phyloP scores from a whole-genome alignment of 2,888 invertebrate species.

The Silvanus unidentatus region DNA sequence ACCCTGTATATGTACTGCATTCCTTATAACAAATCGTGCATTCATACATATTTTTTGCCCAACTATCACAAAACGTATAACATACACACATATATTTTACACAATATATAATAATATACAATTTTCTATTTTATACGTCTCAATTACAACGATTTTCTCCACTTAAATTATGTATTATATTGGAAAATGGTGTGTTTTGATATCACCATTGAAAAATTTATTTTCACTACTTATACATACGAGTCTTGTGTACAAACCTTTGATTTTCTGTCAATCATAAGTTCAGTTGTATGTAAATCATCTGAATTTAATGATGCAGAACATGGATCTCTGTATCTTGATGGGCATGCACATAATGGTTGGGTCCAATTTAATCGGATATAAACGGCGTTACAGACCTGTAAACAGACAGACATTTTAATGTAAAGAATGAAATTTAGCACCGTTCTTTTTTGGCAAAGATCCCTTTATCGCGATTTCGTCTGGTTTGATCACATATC shows the following conservation, averaged over 20 bases:
- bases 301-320: conserved; percentile 85
- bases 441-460: no score
- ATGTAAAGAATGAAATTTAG: no score
- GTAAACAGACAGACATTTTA: not conserved
- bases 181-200: not conserved
- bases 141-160: no score
- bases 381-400: conserved; percentile 91
- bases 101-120: no score
- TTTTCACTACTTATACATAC: no score
- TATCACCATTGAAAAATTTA: not conserved
- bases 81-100: no score
- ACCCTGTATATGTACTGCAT: not conserved
- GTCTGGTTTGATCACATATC: no score
- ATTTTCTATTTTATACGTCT: no score
- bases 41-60: not conserved
- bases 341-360: conserved; percentile 86
- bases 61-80: not conserved
- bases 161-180: not conserved
- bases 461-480: no score
- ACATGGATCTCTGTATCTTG: conserved; percentile 83
- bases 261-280: conserved; percentile 77
- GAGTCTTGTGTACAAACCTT: conserved; percentile 55
- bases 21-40: conserved; percentile 1
- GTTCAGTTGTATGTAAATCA: conserved; percentile 86
- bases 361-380: conserved; percentile 88